Percentiles rank a stretch among this genome's conserved stretches.
Evolutionary conservation across 2,113 vertebrate species (phyloP).

Genomic region (Vulpes ferrilata): DNA sequence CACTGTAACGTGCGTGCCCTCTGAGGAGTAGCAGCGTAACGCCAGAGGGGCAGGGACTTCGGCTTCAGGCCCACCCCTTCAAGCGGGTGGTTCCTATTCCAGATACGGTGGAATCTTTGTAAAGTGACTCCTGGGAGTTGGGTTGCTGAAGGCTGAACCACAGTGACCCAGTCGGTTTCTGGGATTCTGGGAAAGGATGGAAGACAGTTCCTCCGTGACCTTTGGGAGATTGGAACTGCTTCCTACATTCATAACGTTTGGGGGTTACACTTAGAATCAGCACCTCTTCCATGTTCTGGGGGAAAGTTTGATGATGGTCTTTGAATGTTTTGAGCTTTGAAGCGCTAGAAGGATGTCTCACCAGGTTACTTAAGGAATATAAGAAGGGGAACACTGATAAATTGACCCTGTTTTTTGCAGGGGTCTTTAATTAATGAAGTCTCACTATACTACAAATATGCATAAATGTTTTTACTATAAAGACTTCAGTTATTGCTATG

Average conservation of each 20-base stretch:
- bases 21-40: background rate
- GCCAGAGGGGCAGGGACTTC: background rate
- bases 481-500: background rate
- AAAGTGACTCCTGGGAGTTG: conserved; percentile 25
- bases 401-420: background rate
- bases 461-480: background rate
- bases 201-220: background rate
- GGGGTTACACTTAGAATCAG: background rate
- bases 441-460: background rate
- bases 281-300: background rate
- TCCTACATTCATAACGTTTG: background rate
- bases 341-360: background rate
- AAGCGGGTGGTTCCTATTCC: background rate
- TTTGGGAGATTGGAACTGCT: background rate
- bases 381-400: background rate
- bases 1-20: background rate
- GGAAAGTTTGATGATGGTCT: background rate
- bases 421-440: background rate
- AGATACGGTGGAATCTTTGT: conserved; percentile 34
- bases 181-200: background rate
- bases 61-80: background rate
- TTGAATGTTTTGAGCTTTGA: background rate
- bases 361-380: background rate
- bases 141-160: background rate
- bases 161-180: background rate